These are phyloP conservation scores for Sesamia nonagrioides DNA, from an alignment of 1,140 invertebrate genomes.

Conservation along the genomic window DNA sequence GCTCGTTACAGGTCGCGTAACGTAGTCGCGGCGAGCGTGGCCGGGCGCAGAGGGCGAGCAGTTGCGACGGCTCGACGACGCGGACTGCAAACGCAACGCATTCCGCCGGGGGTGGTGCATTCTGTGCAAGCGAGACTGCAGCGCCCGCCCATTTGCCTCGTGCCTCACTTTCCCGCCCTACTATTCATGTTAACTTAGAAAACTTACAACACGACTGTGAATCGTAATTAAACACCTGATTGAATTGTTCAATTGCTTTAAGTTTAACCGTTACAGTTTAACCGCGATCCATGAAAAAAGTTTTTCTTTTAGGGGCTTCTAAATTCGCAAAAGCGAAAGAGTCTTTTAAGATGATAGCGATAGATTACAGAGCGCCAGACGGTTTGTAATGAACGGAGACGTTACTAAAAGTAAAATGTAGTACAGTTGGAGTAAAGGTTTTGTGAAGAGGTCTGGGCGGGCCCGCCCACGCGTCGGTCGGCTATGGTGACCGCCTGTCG, in stretches of 20 bases:
- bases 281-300: neutral
- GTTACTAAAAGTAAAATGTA: slow-evolving; percentile 55
- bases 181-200: slow-evolving; percentile 72
- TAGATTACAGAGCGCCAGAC: neutral
- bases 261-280: neutral
- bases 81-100: slow-evolving; percentile 80
- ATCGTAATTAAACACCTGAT: slow-evolving; percentile 63
- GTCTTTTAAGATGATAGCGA: neutral
- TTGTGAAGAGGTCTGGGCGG: slow-evolving; percentile 53
- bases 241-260: slow-evolving; percentile 41
- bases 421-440: slow-evolving; percentile 51
- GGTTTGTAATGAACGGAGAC: slow-evolving; percentile 21
- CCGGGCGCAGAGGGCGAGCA: slow-evolving; percentile 72
- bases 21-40: slow-evolving; percentile 58
- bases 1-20: slow-evolving; percentile 83
- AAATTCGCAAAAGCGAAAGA: neutral
- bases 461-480: slow-evolving; percentile 55
- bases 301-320: neutral
- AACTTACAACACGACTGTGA: slow-evolving; percentile 73
- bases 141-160: slow-evolving; percentile 83
- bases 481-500: slow-evolving; percentile 60
- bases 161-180: slow-evolving; percentile 86
- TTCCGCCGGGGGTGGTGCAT: slow-evolving; percentile 80
- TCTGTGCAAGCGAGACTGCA: slow-evolving; percentile 85
- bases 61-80: slow-evolving; percentile 72